phyloP scores from a whole-genome alignment of 2,888 invertebrate species.

The Cerastis leucographa region DNA sequence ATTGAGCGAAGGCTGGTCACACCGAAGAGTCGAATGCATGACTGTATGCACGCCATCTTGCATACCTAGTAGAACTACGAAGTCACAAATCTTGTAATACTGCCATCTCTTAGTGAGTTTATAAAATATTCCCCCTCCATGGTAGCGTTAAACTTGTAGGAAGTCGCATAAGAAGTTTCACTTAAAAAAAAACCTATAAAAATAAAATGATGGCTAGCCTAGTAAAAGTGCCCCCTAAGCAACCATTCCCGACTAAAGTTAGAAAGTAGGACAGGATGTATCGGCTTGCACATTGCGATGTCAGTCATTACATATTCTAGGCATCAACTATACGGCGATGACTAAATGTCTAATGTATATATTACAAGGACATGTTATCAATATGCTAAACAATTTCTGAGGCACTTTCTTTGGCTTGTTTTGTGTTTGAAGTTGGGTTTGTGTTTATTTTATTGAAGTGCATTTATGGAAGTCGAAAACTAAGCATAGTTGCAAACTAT shows the following conservation, averaged over 20 bases:
- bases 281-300: slow-evolving; percentile 63
- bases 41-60: no score
- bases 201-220: background rate
- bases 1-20: no score
- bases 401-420: slow-evolving; percentile 59
- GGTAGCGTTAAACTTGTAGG: no score
- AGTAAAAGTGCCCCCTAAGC: slow-evolving; percentile 21
- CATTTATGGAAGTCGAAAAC: slow-evolving; percentile 1
- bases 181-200: background rate
- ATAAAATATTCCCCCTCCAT: no score
- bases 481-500: background rate
- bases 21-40: no score
- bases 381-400: slow-evolving; percentile 53
- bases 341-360: slow-evolving; percentile 64
- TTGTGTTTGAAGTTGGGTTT: background rate
- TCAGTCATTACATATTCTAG: slow-evolving; percentile 63
- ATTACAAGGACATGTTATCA: slow-evolving; percentile 60
- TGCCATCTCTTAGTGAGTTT: no score
- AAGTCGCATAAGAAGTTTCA: no score
- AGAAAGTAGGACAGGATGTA: slow-evolving; percentile 84
- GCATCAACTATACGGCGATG: slow-evolving; percentile 50
- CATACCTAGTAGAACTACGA: no score
- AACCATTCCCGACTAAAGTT: slow-evolving; percentile 73
- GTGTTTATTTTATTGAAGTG: background rate
- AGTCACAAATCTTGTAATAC: no score